A percentile compares a stretch with the other conserved stretches of the same genome.
These are phyloP conservation scores for Epinotia bilunana DNA, from an alignment of 2,888 invertebrate genomes.

Conservation along the genomic window DNA sequence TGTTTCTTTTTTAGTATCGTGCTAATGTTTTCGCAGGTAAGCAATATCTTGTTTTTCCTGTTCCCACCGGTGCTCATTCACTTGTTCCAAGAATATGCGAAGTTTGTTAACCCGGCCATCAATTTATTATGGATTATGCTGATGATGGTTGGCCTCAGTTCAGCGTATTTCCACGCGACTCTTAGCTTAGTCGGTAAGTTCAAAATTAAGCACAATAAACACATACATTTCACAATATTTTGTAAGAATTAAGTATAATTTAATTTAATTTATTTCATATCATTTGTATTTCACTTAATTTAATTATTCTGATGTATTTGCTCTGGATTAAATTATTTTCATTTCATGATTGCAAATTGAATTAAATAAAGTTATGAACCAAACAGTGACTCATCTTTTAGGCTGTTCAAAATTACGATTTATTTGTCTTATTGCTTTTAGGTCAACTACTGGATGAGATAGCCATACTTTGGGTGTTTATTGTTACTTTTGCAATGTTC, in stretches of 20 bases:
- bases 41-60: constrained; percentile 90
- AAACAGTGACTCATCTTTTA: constrained; percentile 16
- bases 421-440: constrained; percentile 55
- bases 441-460: constrained; percentile 93
- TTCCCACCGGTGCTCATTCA: constrained; percentile 91
- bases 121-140: constrained; percentile 92
- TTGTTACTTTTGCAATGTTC: constrained; percentile 91
- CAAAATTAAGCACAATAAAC: constrained; percentile 28
- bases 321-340: too few species aligned
- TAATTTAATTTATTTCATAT: too few species aligned
- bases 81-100: constrained; percentile 90
- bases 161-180: constrained; percentile 94
- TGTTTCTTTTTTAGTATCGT: constrained; percentile 17
- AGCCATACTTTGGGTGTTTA: constrained; percentile 92
- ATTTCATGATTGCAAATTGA: too few species aligned
- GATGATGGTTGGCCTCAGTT: constrained; percentile 91
- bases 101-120: constrained; percentile 90
- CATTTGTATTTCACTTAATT: too few species aligned
- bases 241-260: background rate
- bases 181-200: constrained; percentile 88
- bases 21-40: constrained; percentile 84
- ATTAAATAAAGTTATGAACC: constrained; percentile 1
- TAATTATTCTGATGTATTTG: too few species aligned
- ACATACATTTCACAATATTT: background rate
- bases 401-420: background rate